Base-by-base conservation (phyloP, 1,140 invertebrate species). In the Vanessa atalanta region DNA sequence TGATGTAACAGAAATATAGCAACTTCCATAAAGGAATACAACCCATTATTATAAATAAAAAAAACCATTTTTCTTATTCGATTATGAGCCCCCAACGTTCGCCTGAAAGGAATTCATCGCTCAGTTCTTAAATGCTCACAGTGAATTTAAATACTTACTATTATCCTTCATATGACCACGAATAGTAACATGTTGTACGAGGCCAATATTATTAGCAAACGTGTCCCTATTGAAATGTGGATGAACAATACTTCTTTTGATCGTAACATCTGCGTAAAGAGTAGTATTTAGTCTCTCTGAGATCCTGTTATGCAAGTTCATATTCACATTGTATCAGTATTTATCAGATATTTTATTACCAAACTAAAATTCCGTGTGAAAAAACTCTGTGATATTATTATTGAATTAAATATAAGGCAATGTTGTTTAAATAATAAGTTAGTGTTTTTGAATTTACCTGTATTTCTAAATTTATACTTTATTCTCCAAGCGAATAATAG, bases 181-280 rank as follows among this genome's bases (percentile, higher is more conserved):
- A 20, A 55, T 31, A 6, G 26, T 11, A n/a, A 16, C 60, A 47
- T 88, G 87, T 60, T 82, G 78, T 50, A 88, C 63, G 15, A 88
- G 64, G 13, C 87, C 87, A 23, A 88, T 77, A 66, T 88, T 88
- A 70, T 86, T 81, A 4, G 53, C 51, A 53, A 83, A 86, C 11
- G 81, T 80, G 26, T 84, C 81, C 65, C 78, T 79, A 26, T 83
- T 75, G 48, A 88, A 85, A 50, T 82, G 76, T 15, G 83, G 76
- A 73, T 88, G 84, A 7, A 80, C 67, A 47, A 88, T 72, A 53
- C 69, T 80, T 47, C 76, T 78, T 65, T 76, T 82, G 15, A 88
- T 76, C 31, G 70, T 47, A 31, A 65, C 43, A 13, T 26, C 74
- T 76, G 60, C 47, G 31, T 47, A 60, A 72, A 65, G 23, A 53